Percentiles rank a stretch among this genome's conserved stretches.
These are phyloP conservation scores for Callipepla squamata DNA, from an alignment of 2,113 vertebrate species.

Conservation along the genomic window DNA sequence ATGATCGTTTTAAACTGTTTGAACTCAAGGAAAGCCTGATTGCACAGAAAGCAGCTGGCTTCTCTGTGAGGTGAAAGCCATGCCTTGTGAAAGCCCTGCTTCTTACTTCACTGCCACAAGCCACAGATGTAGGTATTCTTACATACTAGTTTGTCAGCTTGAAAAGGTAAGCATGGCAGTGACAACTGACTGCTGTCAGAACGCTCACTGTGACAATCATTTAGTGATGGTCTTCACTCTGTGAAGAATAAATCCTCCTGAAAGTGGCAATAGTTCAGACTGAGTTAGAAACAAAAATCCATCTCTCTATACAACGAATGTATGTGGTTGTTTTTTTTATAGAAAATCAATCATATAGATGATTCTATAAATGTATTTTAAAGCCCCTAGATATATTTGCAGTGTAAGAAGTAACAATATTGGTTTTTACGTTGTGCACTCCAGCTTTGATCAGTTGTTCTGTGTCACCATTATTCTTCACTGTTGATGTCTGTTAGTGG, in stretches of 20 bases:
- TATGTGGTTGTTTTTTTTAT: neutral
- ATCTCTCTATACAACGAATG: neutral
- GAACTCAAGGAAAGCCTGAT: neutral
- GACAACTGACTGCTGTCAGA: conserved; percentile 1
- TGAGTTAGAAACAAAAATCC: neutral
- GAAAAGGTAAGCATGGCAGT: neutral
- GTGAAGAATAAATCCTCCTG: neutral
- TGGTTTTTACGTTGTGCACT: neutral
- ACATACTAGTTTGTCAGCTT: neutral
- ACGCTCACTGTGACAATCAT: neutral
- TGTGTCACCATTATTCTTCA: neutral
- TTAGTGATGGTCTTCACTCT: neutral
- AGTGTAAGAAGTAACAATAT: neutral
- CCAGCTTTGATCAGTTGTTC: neutral
- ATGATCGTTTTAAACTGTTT: neutral
- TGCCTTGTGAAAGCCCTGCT: neutral
- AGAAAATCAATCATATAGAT: neutral
- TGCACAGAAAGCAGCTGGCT: neutral
- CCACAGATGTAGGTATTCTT: neutral
- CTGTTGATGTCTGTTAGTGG: neutral
- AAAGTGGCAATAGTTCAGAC: neutral
- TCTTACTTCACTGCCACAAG: neutral
- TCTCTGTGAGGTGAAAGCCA: neutral
- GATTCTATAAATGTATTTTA: neutral
- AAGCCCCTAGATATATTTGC: neutral